Conservation (phyloP, 1,140 invertebrate species). For the Reticulitermes speratus region DNA sequence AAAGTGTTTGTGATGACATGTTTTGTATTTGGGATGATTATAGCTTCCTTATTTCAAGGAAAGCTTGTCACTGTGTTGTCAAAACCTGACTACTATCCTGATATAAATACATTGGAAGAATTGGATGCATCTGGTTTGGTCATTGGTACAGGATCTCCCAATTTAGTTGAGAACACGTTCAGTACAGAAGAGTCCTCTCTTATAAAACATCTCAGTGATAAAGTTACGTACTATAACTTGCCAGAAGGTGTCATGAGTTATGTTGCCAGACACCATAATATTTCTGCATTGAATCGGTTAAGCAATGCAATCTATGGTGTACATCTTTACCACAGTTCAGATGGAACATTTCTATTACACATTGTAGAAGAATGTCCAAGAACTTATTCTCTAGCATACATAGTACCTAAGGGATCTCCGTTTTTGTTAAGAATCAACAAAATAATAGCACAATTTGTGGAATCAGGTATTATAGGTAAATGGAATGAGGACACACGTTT, state of each 20-base stretch:
- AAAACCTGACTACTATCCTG: constrained; percentile 43
- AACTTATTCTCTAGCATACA: constrained; percentile 44
- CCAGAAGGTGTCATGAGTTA: neutral
- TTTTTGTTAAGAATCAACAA: constrained; percentile 38
- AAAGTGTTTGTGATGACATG: constrained; percentile 43
- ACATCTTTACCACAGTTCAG: constrained; percentile 32
- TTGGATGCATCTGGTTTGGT: constrained; percentile 43
- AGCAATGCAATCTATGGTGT: neutral
- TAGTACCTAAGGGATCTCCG: constrained; percentile 41
- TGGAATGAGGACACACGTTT: constrained; percentile 41
- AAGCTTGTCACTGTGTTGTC: constrained; percentile 43
- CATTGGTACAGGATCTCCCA: constrained; percentile 40
- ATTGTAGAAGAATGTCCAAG: constrained; percentile 47
- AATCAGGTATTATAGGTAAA: constrained; percentile 42
- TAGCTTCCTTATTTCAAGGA: constrained; percentile 42
- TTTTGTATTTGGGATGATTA: constrained; percentile 44
- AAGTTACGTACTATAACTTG: neutral
- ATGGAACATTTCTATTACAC: constrained; percentile 43
- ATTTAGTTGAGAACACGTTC: constrained; percentile 42
- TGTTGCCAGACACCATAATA: neutral
- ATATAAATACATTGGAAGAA: constrained; percentile 45
- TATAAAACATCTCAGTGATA: neutral
- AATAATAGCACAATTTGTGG: constrained; percentile 40
- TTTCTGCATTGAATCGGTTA: neutral
- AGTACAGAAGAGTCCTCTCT: neutral